Evolutionary conservation across 2,113 vertebrate genomes (phyloP).

Genomic region (Notechis scutatus): DNA sequence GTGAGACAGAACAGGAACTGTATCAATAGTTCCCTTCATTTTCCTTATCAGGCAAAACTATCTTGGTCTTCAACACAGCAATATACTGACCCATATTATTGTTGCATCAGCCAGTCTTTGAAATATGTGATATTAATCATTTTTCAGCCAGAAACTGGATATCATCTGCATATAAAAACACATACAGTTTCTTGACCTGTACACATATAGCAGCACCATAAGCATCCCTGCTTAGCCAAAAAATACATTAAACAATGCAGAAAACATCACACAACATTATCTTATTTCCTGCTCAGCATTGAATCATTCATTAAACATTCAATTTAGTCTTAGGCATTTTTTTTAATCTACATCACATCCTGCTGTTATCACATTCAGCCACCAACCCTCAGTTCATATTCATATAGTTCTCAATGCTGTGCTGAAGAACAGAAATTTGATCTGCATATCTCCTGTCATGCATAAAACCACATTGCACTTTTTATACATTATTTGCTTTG

Average conservation of each 20-base stretch:
- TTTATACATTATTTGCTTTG: not conserved
- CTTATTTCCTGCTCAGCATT: not conserved
- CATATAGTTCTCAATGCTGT: not conserved
- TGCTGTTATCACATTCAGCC: not conserved
- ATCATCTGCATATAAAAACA: not conserved
- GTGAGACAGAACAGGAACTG: not conserved
- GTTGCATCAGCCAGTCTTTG: not conserved
- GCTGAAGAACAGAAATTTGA: not conserved
- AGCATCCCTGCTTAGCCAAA: not conserved
- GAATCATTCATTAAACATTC: not conserved
- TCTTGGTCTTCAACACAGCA: not conserved
- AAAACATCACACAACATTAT: not conserved
- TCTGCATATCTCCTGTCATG: not conserved
- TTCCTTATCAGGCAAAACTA: not conserved
- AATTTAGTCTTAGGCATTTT: not conserved
- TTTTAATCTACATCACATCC: not conserved
- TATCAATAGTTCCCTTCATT: not conserved
- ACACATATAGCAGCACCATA: not conserved
- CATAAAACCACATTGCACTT: not conserved
- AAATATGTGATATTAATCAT: not conserved
- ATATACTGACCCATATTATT: not conserved
- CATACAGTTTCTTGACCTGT: not conserved
- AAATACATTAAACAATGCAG: not conserved
- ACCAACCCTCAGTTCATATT: not conserved
- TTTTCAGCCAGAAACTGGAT: not conserved